Evolutionary conservation across 2,888 invertebrate species (phyloP), one percentile per base, ranked within the genome.

Genomic region (Noctua fimbriata): DNA sequence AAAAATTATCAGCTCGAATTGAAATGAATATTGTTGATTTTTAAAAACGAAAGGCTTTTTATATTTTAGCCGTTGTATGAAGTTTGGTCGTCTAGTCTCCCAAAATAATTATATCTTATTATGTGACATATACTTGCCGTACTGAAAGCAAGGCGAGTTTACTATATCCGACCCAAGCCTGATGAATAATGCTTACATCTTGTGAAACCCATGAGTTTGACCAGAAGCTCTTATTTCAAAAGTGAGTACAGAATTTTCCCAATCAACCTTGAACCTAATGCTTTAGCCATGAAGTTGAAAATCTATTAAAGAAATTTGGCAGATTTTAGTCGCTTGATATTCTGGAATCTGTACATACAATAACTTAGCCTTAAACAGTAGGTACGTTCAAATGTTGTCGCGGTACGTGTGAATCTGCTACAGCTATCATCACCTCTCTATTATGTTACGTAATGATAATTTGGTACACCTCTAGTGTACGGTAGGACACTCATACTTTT

Each of bases 341-440:
- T n/a, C n/a, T n/a, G 36, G 4, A 32, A 4, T 36, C 36, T 36
- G 36, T 36, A 36, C 36, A 36, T 36, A 36, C 36, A n/a, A 32
- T n/a, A 65, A 28, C 87, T 36, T 47, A 32, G 24, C 80, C 85
- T 86, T 86, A 87, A 85, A 32, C 73, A 70, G 69, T 65, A 78
- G 70, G 55, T 81, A 58, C 44, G 47, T 58, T 41, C 18, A 60
- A 32, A 76, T 76, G 79, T 71, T 74, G 63, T 71, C 76, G 73
- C 55, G 66, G 81, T 84, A 75, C 81, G 84, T 86, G 86, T 78
- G 87, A 86, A 87, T 87, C 87, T 76, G 81, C 85, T 58, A 60
- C 66, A 79, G 66, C 79, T 79, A 80, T 84, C 77, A 86, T 81
- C 81, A 66, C 89, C 89, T 86, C 89, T 89, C 88, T 84, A 86